Evolutionary conservation across 1,140 invertebrate genomes (phyloP).

Genomic region (Heliothis virescens): DNA sequence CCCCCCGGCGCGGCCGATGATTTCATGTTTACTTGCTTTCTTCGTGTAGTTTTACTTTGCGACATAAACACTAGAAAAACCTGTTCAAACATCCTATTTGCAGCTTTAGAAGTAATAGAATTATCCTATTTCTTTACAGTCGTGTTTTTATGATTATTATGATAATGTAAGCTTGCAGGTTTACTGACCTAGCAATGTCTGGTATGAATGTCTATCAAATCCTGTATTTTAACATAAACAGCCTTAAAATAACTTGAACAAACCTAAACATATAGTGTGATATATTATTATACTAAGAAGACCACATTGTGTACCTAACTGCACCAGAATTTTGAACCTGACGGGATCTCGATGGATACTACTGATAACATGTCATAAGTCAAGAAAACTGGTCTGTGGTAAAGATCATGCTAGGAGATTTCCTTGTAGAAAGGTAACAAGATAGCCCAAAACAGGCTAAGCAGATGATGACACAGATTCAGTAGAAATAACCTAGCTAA

Average conservation of each 20-base stretch:
- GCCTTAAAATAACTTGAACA: too few species aligned
- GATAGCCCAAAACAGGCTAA: background rate
- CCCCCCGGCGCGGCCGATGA: slow-evolving; percentile 15
- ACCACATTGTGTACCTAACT: too few species aligned
- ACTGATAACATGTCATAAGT: too few species aligned
- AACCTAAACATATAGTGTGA: too few species aligned
- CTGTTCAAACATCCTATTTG: background rate
- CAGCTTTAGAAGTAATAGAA: background rate
- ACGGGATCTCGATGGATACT: too few species aligned
- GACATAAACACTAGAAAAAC: slow-evolving; percentile 21
- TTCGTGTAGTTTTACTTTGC: slow-evolving; percentile 1
- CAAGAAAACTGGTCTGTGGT: too few species aligned
- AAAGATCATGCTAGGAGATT: background rate
- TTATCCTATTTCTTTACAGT: background rate
- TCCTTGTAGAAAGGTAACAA: background rate
- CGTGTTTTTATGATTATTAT: background rate
- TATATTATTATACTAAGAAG: too few species aligned
- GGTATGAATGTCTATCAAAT: too few species aligned
- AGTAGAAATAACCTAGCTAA: background rate
- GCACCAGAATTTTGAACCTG: too few species aligned
- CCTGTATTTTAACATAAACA: too few species aligned
- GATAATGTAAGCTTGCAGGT: too few species aligned
- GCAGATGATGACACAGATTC: background rate
- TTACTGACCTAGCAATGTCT: too few species aligned
- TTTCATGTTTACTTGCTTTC: slow-evolving; percentile 24